A percentile compares a stretch with the other conserved stretches of the same genome.
Evolutionary conservation across 2,113 vertebrate species (phyloP).

Genomic region (Conger conger): DNA sequence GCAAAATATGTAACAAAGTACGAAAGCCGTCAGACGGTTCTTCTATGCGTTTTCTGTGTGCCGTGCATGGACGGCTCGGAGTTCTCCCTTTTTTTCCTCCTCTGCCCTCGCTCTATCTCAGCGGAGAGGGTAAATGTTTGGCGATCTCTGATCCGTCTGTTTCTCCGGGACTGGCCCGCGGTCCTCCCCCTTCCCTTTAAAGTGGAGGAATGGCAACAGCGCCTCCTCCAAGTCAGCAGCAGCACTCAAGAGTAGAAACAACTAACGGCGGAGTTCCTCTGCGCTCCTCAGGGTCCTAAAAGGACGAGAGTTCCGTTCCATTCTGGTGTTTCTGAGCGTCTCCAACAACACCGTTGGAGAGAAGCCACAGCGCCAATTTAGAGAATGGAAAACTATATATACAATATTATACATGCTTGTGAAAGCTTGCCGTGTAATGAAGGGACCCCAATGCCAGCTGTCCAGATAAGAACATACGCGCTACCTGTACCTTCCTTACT

Average conservation of each 20-base stretch:
- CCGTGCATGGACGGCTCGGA: slow-evolving; percentile 62
- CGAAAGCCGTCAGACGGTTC: slow-evolving; percentile 48
- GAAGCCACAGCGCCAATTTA: background rate
- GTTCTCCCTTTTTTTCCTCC: slow-evolving; percentile 48
- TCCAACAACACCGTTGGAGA: background rate
- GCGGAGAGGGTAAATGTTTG: slow-evolving; percentile 58
- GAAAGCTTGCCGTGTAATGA: background rate
- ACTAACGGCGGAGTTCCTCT: slow-evolving; percentile 62
- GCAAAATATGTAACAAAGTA: slow-evolving; percentile 41
- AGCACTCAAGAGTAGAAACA: slow-evolving; percentile 70
- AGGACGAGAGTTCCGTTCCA: slow-evolving; percentile 38
- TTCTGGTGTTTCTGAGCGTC: slow-evolving; percentile 8
- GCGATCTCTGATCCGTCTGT: slow-evolving; percentile 54
- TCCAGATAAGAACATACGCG: background rate
- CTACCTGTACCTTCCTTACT: background rate
- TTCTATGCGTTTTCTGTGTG: slow-evolving; percentile 50
- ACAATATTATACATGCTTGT: background rate
- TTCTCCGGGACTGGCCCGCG: slow-evolving; percentile 58
- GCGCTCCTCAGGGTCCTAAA: slow-evolving; percentile 75
- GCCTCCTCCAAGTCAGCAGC: slow-evolving; percentile 76
- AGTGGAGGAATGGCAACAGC: slow-evolving; percentile 73
- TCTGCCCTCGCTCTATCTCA: slow-evolving; percentile 41
- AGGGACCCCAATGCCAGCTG: background rate
- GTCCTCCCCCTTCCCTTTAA: slow-evolving; percentile 61
- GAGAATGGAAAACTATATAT: background rate